These are phyloP conservation scores for Cyclophora punctaria DNA, from an alignment of 2,888 invertebrate species.

Conservation along the genomic window DNA sequence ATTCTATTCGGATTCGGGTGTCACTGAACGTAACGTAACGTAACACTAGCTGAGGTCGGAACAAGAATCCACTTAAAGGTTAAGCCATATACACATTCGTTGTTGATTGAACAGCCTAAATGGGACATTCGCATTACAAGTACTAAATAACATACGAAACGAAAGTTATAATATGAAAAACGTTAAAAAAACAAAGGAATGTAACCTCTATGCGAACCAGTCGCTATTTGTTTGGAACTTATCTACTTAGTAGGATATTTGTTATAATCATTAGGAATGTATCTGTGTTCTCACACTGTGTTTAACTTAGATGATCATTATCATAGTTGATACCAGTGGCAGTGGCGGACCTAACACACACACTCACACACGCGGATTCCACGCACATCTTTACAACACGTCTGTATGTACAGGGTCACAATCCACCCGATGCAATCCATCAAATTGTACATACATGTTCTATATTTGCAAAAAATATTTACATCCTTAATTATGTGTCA, in stretches of 20 bases:
- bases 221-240: conserved; percentile 42
- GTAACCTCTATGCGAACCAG: conserved; percentile 42
- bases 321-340: conserved; percentile 35
- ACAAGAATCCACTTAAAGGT: conserved; percentile 26
- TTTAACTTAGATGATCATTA: neutral
- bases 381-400: conserved; percentile 48
- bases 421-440: conserved; percentile 3
- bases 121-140: conserved; percentile 37
- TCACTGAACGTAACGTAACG: neutral
- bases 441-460: conserved; percentile 48
- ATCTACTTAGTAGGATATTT: conserved; percentile 43
- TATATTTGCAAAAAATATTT: conserved; percentile 68
- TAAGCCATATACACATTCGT: conserved; percentile 46
- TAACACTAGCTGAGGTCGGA: conserved; percentile 4
- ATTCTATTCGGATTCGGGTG: too few species aligned
- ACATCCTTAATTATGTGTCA: conserved; percentile 58
- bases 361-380: conserved; percentile 48
- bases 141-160: conserved; percentile 14
- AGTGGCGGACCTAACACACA: conserved; percentile 62
- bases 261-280: conserved; percentile 28
- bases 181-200: conserved; percentile 17
- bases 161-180: conserved; percentile 7
- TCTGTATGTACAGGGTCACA: conserved; percentile 50
- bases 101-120: conserved; percentile 66
- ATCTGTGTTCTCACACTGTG: conserved; percentile 15